Evolutionary conservation across 2,888 invertebrate genomes (phyloP), one percentile per base, ranked within the genome.

Genomic region (Pheosia gnoma): DNA sequence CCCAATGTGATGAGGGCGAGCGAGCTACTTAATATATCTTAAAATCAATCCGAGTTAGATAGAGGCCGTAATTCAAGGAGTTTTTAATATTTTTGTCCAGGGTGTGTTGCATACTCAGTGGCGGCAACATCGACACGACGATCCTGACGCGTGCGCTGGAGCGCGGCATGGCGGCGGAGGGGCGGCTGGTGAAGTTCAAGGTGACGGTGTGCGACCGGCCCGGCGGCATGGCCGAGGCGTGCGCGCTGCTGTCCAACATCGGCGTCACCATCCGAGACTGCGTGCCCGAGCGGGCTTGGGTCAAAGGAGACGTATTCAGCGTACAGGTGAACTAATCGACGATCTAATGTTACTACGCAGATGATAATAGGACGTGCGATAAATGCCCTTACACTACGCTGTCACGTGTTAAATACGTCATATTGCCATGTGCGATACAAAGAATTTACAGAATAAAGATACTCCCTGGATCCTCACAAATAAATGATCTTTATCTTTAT

Each of bases 271-370:
- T 99, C 73, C 98, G 98, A 82, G 99, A 99, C 85, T 98, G 98
- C 65, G 96, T 98, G 84, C 99, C 99, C 74, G 98, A 99, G 84
- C 94, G 99, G 60, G 98, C 99, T 3, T 99, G 98, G 98, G 95
- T 99, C 37, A 96, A 96, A 68, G 95, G 96, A 39, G 98, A 99
- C 84, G 96, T 99, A 13, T 98, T 97, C 68, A 89, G 87, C 64
- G 83, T 85, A 45, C 85, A 88, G 84, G 92, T 91, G 75, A 67
- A 41, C 53, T 6, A 39, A 11, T 45, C 45, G 10, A 10, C 10
- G 10, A 25, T 25, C 25, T 25, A 25, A 25, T 25, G 25, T 25
- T 25, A 25, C 25, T 25, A 25, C 25, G 25, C 25, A 25, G 25
- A 25, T 25, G 25, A 25, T 25, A 25, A 25, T 25, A 25, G 25